These are phyloP conservation scores for Agelastica alni DNA, from an alignment of 2,888 invertebrate species.

Conservation along the genomic window DNA sequence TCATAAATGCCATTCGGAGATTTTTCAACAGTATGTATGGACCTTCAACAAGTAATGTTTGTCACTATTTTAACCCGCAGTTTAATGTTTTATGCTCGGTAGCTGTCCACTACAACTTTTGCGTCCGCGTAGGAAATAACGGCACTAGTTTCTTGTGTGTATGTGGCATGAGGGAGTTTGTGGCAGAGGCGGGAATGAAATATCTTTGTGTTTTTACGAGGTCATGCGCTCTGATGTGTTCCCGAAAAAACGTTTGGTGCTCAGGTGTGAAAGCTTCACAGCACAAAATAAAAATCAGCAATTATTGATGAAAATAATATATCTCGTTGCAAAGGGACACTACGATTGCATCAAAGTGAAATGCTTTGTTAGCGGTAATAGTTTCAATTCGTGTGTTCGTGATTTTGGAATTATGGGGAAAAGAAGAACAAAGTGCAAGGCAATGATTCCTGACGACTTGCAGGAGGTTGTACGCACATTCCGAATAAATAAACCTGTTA, in stretches of 20 bases:
- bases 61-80: neutral
- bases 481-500: neutral
- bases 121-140: neutral
- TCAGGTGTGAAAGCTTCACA: neutral
- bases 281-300: neutral
- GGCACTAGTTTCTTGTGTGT: neutral
- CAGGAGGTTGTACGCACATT: neutral
- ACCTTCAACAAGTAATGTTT: neutral
- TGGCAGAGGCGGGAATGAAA: neutral
- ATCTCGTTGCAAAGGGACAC: neutral
- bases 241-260: neutral
- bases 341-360: neutral
- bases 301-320: neutral
- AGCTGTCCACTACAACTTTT: neutral
- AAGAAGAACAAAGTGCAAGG: neutral
- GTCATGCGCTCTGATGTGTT: neutral
- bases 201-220: neutral
- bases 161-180: neutral
- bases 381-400: neutral
- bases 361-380: neutral
- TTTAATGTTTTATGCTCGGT: neutral
- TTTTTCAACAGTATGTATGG: neutral
- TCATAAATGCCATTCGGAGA: neutral
- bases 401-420: neutral
- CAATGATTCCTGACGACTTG: neutral